Conservation (phyloP, 2,113 vertebrate species). For the Cyrtonyx montezumae region DNA sequence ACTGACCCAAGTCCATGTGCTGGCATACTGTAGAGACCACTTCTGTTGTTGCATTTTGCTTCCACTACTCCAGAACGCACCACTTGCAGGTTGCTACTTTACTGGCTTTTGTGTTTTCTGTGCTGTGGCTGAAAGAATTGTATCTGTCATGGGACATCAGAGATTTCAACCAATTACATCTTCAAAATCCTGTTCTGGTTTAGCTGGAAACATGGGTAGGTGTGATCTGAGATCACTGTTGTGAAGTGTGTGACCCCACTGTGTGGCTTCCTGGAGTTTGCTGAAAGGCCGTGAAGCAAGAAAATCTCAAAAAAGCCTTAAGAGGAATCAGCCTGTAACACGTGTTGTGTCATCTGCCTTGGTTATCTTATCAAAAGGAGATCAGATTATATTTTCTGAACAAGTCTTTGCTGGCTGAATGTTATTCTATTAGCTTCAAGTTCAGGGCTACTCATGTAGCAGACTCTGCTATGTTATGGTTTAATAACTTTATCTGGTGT, state of each 20-base stretch:
- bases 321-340: background rate
- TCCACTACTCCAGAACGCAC: rapidly evolving
- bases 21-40: background rate
- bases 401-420: background rate
- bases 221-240: background rate
- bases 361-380: background rate
- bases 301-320: background rate
- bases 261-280: background rate
- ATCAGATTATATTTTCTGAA: background rate
- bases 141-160: background rate
- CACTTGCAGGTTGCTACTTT: background rate
- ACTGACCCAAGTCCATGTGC: rapidly evolving
- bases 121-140: rapidly evolving
- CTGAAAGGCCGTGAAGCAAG: background rate
- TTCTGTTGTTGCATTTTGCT: background rate
- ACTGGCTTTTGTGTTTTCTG: background rate
- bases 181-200: background rate
- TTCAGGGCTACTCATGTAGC: background rate
- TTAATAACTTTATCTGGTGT: background rate
- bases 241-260: background rate
- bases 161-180: background rate
- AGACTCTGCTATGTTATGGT: rapidly evolving
- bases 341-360: background rate
- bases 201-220: background rate
- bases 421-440: background rate